phyloP scores from a whole-genome alignment of 2,888 invertebrate species.

The Cephonodes hylas region DNA sequence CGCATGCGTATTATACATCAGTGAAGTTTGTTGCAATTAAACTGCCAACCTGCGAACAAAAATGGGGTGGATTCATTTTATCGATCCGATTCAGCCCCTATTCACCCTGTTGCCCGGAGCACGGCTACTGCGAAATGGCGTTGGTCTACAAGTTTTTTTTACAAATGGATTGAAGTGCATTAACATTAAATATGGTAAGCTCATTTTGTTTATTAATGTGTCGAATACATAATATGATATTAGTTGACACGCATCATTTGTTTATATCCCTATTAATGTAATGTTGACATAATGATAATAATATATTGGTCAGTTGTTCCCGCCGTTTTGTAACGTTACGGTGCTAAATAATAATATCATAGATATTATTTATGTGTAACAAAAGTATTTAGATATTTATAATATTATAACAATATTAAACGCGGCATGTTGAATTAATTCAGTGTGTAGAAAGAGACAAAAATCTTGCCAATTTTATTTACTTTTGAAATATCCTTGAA shows the following conservation, averaged over 20 bases:
- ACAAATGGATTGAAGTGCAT: neutral
- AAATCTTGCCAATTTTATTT: neutral
- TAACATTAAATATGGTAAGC: constrained; percentile 6
- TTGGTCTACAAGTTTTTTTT: neutral
- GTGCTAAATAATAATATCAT: too few relatives aligned
- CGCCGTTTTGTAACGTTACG: neutral
- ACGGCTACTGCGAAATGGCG: neutral
- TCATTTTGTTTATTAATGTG: neutral
- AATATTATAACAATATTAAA: too few relatives aligned
- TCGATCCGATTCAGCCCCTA: constrained; percentile 37
- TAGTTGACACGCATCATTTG: neutral
- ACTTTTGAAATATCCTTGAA: constrained; percentile 1
- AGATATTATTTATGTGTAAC: too few relatives aligned
- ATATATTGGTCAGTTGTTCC: neutral
- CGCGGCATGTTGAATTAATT: neutral
- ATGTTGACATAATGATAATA: constrained; percentile 11
- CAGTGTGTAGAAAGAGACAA: neutral
- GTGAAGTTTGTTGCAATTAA: constrained; percentile 30
- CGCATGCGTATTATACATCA: constrained; percentile 28
- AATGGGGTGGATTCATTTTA: constrained; percentile 39
- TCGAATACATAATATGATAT: neutral
- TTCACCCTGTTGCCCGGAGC: neutral
- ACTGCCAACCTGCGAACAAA: constrained; percentile 37
- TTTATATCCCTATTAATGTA: too few relatives aligned
- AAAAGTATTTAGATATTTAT: too few relatives aligned